Base-by-base conservation (phyloP, 2,888 invertebrate genomes). In the Agriopis aurantiaria region DNA sequence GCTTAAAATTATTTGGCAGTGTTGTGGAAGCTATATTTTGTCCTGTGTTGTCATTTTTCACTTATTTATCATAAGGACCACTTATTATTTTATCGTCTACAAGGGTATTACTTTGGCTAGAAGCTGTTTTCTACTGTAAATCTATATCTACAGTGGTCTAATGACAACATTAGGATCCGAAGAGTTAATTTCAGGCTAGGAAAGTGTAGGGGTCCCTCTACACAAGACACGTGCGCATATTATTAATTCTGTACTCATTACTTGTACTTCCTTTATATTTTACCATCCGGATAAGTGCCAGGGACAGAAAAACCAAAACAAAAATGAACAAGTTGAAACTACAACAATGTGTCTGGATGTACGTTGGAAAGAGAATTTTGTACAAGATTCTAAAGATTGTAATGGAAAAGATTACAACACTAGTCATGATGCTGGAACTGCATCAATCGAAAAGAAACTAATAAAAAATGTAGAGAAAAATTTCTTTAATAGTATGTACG, bases 201-300 rank as follows among this genome's bases (percentile, higher is more conserved):
- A 85, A 84, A 82, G 89, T 89, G 88, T 87, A 83, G 86, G 88
- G 90, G 85, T 91, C 91, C 88, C 82, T 86, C 91, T 93, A 93
- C 87, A 90, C 91, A 92, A 91, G 91, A 91, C 93, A 91, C 92
- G 93, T 93, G 93, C 93, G 87, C 87, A 88, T 84, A 87, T 88
- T 88, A 92, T 88, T 88, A 92, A 91, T 88, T 90, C 85, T 92
- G 85, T 89, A 92, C 89, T 91, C 86, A 92, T 93, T 93, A 93
- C 93, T 93, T 93, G 93, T 93, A 93, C 93, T 93, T 93, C 93
- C 93, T 93, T 92, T 81, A 82, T 76, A 77, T 85, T 82, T 83
- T 85, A 86, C 84, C 87, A 85, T 91, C 91, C 93, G 77, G 88
- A 82, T 84, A 82, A 83, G 92, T 93, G 93, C 93, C 89, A 91